Evolutionary conservation across 2,797 vertebrate genomes (phyloP), one percentile per base, ranked within the genome.

Genomic region (Lycodopsis pacificus): DNA sequence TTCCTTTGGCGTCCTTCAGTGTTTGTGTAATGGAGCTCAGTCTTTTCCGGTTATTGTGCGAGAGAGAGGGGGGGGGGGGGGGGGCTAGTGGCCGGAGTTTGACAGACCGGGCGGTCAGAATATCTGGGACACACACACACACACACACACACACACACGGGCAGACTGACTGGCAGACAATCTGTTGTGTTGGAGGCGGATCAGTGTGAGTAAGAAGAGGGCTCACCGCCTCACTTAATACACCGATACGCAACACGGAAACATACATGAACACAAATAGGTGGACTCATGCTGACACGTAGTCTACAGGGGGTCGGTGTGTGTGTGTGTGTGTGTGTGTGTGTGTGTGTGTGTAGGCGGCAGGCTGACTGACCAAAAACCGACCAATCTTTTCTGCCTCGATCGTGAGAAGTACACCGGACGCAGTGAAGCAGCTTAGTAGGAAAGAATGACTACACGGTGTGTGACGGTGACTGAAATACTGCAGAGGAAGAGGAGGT

Each of bases 11-110:
- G 64, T 85, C 87, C 87, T 79, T 73, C 84, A 78, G 65, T 86
- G 91, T 94, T 92, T 92, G 87, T 93, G 90, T 94, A 91, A 91
- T 76, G 81, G 82, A 90, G 92, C 87, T 93, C 81, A 71, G 92
- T 89, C 91, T 92, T 64, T 95, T 96, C 95, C 95, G 94, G 94
- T 91, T 90, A 95, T 95, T 95, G 94, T 95, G 91, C 3, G 82
- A 74, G 84, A 66, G 65, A 32, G 32, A 0, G 62, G 73, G 2
- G 78, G 25, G 27, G 27, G 27, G 27, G 40, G 32, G 40, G 56
- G 40, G 59, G 54, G 82, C 69, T 80, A 80, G 85, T 71, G 71
- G 87, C 80, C 65, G 0, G 59, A 82, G 83, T 84, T 79, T 85
- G 83, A 84, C 81, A 67, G 74, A 87, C 71, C 32, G n/a, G 72